Evolutionary conservation across 2,113 vertebrate species (phyloP).

Genomic region (Scatophagus argus): DNA sequence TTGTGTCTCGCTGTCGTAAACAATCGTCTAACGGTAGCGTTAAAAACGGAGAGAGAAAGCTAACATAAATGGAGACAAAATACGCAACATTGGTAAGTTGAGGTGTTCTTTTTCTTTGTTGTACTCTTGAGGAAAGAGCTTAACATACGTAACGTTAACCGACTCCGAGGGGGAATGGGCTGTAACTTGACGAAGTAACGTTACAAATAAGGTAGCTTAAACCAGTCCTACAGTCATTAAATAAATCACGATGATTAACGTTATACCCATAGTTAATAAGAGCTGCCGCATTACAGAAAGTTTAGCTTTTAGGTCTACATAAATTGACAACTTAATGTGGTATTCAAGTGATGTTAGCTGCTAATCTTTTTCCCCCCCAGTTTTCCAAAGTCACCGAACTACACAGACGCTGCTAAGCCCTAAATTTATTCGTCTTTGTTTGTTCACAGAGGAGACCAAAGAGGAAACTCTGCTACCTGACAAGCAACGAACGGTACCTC

Average conservation of each 20-base stretch:
- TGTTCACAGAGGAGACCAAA: conserved; percentile 74
- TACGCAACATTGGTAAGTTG: conserved; percentile 56
- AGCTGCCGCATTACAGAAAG: neutral
- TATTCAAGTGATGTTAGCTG: neutral
- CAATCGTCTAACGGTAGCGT: neutral
- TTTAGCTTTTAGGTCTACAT: neutral
- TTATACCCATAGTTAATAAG: too few relatives aligned
- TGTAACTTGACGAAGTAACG: too few relatives aligned
- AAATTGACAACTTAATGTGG: neutral
- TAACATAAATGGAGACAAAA: conserved; percentile 52
- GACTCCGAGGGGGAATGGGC: neutral
- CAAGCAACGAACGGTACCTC: conserved; percentile 63
- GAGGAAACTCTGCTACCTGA: conserved; percentile 75
- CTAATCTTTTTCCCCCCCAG: neutral
- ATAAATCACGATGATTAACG: neutral
- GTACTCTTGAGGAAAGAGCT: neutral
- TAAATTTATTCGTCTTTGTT: neutral
- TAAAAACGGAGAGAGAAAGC: neutral
- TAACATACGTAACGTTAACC: neutral
- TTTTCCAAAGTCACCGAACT: neutral
- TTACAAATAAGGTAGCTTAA: neutral
- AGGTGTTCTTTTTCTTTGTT: neutral
- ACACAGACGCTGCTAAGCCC: neutral
- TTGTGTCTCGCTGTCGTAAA: neutral
- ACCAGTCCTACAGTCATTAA: neutral